These are phyloP conservation scores for Cabera pusaria DNA, from an alignment of 2,888 invertebrate genomes.

Conservation along the genomic window DNA sequence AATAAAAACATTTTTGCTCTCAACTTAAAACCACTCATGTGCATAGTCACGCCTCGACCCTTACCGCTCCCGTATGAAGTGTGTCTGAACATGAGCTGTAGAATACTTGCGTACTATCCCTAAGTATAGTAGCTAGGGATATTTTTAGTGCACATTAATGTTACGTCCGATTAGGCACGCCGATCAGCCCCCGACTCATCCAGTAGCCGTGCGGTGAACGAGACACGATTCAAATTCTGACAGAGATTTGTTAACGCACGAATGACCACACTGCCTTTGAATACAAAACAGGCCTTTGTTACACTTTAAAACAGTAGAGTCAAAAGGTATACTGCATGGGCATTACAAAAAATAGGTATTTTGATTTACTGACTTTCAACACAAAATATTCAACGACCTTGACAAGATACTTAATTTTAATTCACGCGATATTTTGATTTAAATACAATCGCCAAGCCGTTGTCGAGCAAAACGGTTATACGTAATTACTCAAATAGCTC, in stretches of 20 bases:
- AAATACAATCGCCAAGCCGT: conserved; percentile 16
- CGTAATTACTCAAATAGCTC: conserved; percentile 9
- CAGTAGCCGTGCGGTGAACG: conserved; percentile 11
- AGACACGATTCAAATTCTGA: conserved; percentile 12
- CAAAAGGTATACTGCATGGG: no score
- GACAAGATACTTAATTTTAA: conserved; percentile 11
- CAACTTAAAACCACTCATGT: conserved; percentile 15
- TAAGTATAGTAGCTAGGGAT: neutral
- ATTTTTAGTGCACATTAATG: neutral
- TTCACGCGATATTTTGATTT: conserved; percentile 12
- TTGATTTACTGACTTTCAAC: no score
- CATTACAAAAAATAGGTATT: no score
- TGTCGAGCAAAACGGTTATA: conserved; percentile 14
- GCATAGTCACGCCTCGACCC: conserved; percentile 13
- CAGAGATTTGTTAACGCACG: conserved; percentile 16
- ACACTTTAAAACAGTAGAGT: conserved; percentile 5
- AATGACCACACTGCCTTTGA: conserved; percentile 7
- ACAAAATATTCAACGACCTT: conserved; percentile 8
- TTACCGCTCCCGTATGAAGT: conserved; percentile 5
- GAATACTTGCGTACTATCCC: neutral
- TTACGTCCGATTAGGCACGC: conserved; percentile 12
- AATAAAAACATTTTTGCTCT: conserved; percentile 3
- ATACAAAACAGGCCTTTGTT: conserved; percentile 11
- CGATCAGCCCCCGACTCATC: conserved; percentile 11
- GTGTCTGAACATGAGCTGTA: conserved; percentile 1